A percentile compares a stretch with the other conserved stretches of the same genome.
Evolutionary conservation across 2,113 vertebrate species (phyloP).

Genomic region (Callopanchax toddi): DNA sequence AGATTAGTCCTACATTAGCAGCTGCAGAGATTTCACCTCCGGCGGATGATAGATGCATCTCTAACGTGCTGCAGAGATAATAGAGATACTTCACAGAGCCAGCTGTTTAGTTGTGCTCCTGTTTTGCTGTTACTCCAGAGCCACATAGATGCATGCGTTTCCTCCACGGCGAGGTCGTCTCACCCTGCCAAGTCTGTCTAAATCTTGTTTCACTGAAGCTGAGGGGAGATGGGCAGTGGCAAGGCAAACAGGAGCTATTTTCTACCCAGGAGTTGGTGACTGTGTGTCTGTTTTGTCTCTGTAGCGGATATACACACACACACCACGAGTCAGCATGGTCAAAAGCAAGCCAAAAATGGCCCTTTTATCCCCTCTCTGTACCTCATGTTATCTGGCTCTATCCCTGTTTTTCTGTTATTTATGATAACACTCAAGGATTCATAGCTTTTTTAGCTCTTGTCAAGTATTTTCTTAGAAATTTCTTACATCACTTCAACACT

Average conservation of each 20-base stretch:
- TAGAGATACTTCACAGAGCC: conserved; percentile 25
- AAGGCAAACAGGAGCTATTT: conserved; percentile 47
- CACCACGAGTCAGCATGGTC: conserved; percentile 25
- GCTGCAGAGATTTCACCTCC: conserved; percentile 24
- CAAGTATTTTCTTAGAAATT: conserved; percentile 43
- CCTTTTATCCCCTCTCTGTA: conserved; percentile 24
- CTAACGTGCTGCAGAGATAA: conserved; percentile 26
- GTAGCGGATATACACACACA: conserved; percentile 19
- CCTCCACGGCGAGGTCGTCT: conserved; percentile 45
- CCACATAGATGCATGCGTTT: conserved; percentile 29
- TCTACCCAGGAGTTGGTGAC: conserved; percentile 49
- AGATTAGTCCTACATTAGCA: conserved; percentile 47
- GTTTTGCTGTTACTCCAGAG: conserved; percentile 41
- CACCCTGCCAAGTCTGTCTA: conserved; percentile 52
- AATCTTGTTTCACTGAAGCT: conserved; percentile 38
- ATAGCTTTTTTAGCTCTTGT: conserved; percentile 38
- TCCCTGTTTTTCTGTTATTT: conserved; percentile 44
- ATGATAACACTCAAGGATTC: conserved; percentile 45
- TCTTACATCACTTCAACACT: conserved; percentile 47
- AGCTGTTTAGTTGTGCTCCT: conserved; percentile 48
- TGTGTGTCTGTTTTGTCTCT: conserved; percentile 50
- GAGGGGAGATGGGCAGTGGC: conserved; percentile 32
- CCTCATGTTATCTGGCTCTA: conserved; percentile 19
- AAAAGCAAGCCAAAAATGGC: conserved; percentile 20
- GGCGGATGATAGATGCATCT: conserved; percentile 30